A percentile compares a stretch with the other conserved stretches of the same genome.
These are phyloP conservation scores for Andricus quercusramuli DNA, from an alignment of 2,888 invertebrate species.

Conservation along the genomic window DNA sequence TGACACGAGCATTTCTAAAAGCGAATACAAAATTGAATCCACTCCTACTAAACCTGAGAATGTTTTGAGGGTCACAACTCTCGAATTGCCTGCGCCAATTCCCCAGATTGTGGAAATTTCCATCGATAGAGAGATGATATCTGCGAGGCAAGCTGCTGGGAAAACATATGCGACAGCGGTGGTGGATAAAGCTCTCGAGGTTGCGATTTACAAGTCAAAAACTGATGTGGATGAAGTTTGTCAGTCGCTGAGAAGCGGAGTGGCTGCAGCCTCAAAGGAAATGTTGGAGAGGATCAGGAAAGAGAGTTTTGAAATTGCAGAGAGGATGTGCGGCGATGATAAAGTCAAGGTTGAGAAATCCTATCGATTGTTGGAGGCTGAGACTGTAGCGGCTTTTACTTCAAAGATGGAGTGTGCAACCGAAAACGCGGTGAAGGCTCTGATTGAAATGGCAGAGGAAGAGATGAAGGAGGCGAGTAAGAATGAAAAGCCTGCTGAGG, in stretches of 20 bases:
- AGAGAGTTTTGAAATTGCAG: constrained; percentile 70
- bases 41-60: background rate
- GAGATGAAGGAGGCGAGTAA: constrained; percentile 71
- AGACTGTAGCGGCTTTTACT: constrained; percentile 70
- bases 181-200: constrained; percentile 75
- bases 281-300: constrained; percentile 70
- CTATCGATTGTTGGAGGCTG: constrained; percentile 66
- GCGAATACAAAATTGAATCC: constrained; percentile 13
- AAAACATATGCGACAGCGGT: constrained; percentile 75
- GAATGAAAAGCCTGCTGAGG: constrained; percentile 51
- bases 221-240: constrained; percentile 76
- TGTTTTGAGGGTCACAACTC: background rate
- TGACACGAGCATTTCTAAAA: background rate
- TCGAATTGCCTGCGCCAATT: constrained; percentile 14
- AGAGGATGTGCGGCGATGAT: constrained; percentile 64
- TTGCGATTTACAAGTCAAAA: constrained; percentile 76
- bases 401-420: constrained; percentile 75
- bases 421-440: constrained; percentile 75
- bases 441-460: constrained; percentile 77
- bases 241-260: constrained; percentile 71
- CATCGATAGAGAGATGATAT: constrained; percentile 57
- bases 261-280: constrained; percentile 73
- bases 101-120: constrained; percentile 28
- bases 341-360: constrained; percentile 64
- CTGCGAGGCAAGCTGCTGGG: constrained; percentile 66